Evolutionary conservation across 2,797 vertebrate genomes (phyloP).

Genomic region (Rhabdophis nuchalis): DNA sequence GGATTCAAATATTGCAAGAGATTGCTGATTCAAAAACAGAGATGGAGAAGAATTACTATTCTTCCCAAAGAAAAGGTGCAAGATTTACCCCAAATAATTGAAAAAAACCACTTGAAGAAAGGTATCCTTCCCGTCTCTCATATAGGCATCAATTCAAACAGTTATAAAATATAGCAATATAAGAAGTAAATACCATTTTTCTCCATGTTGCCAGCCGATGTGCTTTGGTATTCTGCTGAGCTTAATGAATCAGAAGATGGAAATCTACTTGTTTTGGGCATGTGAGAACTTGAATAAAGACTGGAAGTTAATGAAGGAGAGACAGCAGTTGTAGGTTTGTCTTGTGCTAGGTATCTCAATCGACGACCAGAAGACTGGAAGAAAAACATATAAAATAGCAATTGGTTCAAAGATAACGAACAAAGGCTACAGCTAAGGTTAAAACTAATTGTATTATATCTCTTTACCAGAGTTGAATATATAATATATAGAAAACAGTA

Average conservation of each 20-base stretch:
- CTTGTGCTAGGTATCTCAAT: conserved; percentile 64
- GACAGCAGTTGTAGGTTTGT: conserved; percentile 61
- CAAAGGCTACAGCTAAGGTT: neutral
- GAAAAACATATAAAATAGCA: conserved; percentile 22
- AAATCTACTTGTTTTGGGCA: conserved; percentile 58
- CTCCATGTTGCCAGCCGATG: conserved; percentile 66
- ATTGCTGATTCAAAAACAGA: neutral
- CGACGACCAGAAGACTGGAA: conserved; percentile 62
- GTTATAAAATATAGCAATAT: neutral
- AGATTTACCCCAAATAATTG: neutral
- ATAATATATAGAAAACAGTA: neutral
- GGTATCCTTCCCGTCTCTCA: neutral
- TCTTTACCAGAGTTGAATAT: neutral
- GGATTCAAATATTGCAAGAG: neutral
- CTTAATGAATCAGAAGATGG: conserved; percentile 55
- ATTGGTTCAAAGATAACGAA: neutral
- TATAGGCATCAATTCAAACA: neutral
- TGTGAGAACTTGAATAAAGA: conserved; percentile 63
- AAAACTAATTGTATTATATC: neutral
- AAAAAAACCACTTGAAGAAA: neutral
- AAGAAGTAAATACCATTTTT: conserved; percentile 62
- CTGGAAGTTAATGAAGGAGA: conserved; percentile 63
- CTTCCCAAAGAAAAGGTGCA: neutral
- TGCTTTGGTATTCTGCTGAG: conserved; percentile 50
- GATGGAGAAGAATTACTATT: neutral